Base-by-base conservation (phyloP, 2,888 invertebrate species). In the Hemistola chrysoprasaria region DNA sequence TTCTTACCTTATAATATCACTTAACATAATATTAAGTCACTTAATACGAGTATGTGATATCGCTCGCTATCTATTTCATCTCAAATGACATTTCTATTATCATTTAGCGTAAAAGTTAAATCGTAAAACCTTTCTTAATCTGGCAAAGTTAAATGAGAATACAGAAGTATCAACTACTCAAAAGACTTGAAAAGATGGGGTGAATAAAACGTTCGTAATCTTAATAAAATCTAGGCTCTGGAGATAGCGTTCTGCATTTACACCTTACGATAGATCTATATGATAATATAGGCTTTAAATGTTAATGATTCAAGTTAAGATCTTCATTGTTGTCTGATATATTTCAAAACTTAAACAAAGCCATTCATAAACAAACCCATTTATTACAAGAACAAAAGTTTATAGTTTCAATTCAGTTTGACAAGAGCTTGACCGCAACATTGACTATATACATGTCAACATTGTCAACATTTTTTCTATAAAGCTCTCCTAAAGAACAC, bases 141-240 rank as follows among this genome's bases (percentile, higher is more conserved):
- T 39, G 26, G 31, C 44, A 30, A 50, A 50, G 39, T 47, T 42
- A 45, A 46, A 47, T 46, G 40, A 48, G 23, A 35, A 28, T 42
- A 33, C 39, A 48, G 36, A 45, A 42, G 34, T 38, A 42, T 32
- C 30, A 28, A 44, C 40, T 41, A 45, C 41, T 43, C 37, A 47
- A 51, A 43, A 40, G 34, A 38, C 36, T 8, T 16, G 22, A 30
- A 26, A 26, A 32, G 22, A 45, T 10, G 30, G 33, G 42, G 36
- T 41, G 30, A 42, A 44, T 39, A 50, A 53, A 50, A 49, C 34
- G 32, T 32, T 37, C 34, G 40, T 31, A 28, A 54, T 54, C 54
- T 50, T 37, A 54, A 51, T 52, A 44, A 54, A 49, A 54, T 54
- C 49, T 54, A 47, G 47, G 27, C 20, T 31, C 27, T 26, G 8